Percentiles rank a stretch among this genome's conserved stretches.
Evolutionary conservation across 2,888 invertebrate genomes (phyloP).

Genomic region (Keiferia lycopersicella): DNA sequence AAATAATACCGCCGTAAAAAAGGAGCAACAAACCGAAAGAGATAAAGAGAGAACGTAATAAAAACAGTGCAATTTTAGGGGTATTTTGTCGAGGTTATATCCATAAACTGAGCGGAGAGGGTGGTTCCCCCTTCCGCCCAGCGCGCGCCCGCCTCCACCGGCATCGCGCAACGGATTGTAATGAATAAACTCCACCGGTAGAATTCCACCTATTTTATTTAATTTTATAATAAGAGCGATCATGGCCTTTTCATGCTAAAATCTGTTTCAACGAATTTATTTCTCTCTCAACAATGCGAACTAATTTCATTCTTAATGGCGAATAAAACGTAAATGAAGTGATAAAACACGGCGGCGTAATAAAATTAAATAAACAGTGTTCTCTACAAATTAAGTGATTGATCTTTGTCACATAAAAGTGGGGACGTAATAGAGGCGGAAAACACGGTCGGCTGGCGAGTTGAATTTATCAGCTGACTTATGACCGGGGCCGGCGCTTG

Average conservation of each 20-base stretch:
- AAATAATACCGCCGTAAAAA: constrained; percentile 76
- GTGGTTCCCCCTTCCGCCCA: constrained; percentile 38
- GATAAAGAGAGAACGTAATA: constrained; percentile 80
- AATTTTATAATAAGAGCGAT: constrained; percentile 74
- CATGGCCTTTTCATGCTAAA: constrained; percentile 34
- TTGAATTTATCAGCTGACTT: constrained; percentile 35
- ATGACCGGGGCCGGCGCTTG: constrained; percentile 31
- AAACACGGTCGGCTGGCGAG: constrained; percentile 29
- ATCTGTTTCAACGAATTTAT: constrained; percentile 3
- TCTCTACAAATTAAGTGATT: background rate
- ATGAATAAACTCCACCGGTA: constrained; percentile 79
- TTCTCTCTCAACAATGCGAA: background rate
- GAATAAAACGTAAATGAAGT: constrained; percentile 1
- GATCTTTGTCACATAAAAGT: constrained; percentile 30
- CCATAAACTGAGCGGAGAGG: constrained; percentile 74
- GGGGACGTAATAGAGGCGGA: constrained; percentile 31
- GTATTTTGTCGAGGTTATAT: constrained; percentile 82
- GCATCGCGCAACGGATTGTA: constrained; percentile 66
- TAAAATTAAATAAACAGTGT: background rate
- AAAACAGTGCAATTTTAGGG: constrained; percentile 82
- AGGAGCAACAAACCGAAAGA: constrained; percentile 78
- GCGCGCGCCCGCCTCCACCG: constrained; percentile 39
- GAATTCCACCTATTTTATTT: constrained; percentile 71
- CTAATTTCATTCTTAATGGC: background rate
- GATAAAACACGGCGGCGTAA: constrained; percentile 4